Evolutionary conservation across 64 coral and sea anemone species (phyloP), one percentile per base, ranked within the genome.

Genomic region (Stichodactyla helianthus): DNA sequence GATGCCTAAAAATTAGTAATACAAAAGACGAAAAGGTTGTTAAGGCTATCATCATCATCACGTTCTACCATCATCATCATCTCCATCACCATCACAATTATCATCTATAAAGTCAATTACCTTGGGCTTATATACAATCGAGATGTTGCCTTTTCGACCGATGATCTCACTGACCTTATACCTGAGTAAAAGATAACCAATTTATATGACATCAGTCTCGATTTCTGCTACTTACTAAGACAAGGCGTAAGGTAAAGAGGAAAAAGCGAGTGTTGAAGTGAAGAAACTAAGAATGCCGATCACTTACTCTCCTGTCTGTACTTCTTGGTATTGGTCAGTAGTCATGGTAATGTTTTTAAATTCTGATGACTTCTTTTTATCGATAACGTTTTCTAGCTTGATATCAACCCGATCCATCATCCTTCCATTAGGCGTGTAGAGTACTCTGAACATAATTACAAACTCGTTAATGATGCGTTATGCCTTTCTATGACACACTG

Each of bases 231-330:
- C 35, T 44, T 44, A 44, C 35, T 3, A 44, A 44, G 35, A 44
- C 35, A 44, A 44, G 35, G 35, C 1, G 2, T 44, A 44, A 44
- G 35, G 35, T 44, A 44, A 44, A 44, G 35, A 44, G 35, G 35
- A 44, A 44, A 44, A 44, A 3, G 55, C 55, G 14, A 58, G 55
- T 58, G 55, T 58, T 58, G 55, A 44, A 44, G 35, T 44, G 35
- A 44, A 44, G 35, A 44, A 44, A 44, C 35, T 44, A 44, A 44
- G 4, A 44, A 4, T 58, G 14, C 8, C 0, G 10, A 59, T 26
- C 50, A 91, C 89, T 91, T 79, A 87, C 84, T 87, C 89, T 16
- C 89, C 90, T 17, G 90, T 92, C 11, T 10, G 50, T 82, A 92
- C 58, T 4, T 85, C 27, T 13, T 50, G 59, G 14, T 92, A 92